Evolutionary conservation across 2,797 vertebrate species (phyloP).

Genomic region (Amazonetta brasiliensis): DNA sequence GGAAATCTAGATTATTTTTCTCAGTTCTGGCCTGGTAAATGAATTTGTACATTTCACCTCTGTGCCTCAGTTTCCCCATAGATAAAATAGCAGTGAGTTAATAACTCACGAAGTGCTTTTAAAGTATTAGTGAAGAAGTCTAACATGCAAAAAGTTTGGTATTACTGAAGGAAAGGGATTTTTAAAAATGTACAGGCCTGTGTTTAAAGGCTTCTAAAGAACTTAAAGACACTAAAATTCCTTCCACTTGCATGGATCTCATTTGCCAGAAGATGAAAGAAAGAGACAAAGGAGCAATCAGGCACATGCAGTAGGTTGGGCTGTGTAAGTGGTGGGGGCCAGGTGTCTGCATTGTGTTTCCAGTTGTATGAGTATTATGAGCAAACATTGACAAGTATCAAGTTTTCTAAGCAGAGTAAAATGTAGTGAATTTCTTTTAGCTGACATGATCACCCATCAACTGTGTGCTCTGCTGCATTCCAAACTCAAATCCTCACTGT

Average conservation of each 20-base stretch:
- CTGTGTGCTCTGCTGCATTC: neutral
- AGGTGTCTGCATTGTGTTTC: neutral
- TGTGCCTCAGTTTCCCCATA: neutral
- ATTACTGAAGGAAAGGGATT: neutral
- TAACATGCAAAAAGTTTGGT: neutral
- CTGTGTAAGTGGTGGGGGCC: neutral
- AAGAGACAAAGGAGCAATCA: neutral
- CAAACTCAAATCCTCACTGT: neutral
- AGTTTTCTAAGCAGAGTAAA: neutral
- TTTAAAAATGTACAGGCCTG: neutral
- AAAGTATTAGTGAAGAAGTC: neutral
- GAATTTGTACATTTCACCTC: neutral
- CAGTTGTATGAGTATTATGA: neutral
- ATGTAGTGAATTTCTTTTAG: constrained; percentile 14
- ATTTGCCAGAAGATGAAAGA: neutral
- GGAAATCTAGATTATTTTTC: neutral
- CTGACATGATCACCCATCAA: neutral
- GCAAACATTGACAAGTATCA: neutral
- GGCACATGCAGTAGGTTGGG: neutral
- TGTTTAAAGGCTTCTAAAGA: neutral
- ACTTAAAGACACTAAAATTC: neutral
- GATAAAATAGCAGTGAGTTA: neutral
- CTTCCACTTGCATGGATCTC: neutral
- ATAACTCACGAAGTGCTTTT: neutral
- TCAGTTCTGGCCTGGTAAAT: neutral